phyloP scores from a whole-genome alignment of 2,888 invertebrate genomes.

The Geophilus truncorum region DNA sequence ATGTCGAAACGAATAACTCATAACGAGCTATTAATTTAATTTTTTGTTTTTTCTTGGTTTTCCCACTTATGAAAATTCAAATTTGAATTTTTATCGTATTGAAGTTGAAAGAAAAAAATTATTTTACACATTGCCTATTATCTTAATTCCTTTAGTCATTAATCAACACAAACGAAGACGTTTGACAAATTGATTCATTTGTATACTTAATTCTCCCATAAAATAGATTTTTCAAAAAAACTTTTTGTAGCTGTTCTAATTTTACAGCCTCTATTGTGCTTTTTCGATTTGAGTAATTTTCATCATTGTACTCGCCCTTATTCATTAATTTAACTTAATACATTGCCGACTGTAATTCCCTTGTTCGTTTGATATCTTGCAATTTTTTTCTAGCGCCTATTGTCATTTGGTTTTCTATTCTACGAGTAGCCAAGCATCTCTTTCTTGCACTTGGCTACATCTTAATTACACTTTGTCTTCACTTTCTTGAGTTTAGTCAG shows the following conservation, averaged over 20 bases:
- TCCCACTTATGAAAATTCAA: neutral
- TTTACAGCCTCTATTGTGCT: neutral
- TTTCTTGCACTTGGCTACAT: slow-evolving; percentile 25
- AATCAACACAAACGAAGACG: neutral
- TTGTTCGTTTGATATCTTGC: neutral
- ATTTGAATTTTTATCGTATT: neutral
- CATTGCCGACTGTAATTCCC: slow-evolving; percentile 1
- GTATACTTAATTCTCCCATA: neutral
- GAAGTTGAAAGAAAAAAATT: neutral
- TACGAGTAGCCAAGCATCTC: slow-evolving; percentile 13
- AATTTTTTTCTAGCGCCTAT: neutral
- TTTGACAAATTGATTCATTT: slow-evolving; percentile 27
- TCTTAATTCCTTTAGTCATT: slow-evolving; percentile 7
- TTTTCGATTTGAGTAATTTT: neutral
- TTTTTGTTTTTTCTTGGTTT: too few species aligned
- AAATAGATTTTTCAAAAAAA: neutral
- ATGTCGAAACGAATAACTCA: neutral
- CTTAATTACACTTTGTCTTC: slow-evolving; percentile 22
- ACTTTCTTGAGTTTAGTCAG: slow-evolving; percentile 27
- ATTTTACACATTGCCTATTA: neutral
- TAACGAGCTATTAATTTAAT: slow-evolving; percentile 22
- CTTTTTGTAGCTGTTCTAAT: neutral
- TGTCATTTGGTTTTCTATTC: slow-evolving; percentile 5
- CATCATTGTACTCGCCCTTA: neutral
- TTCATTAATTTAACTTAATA: slow-evolving; percentile 9